These are phyloP conservation scores for Gisinianus flammeolus DNA, from an alignment of 2,888 invertebrate species.

Conservation along the genomic window DNA sequence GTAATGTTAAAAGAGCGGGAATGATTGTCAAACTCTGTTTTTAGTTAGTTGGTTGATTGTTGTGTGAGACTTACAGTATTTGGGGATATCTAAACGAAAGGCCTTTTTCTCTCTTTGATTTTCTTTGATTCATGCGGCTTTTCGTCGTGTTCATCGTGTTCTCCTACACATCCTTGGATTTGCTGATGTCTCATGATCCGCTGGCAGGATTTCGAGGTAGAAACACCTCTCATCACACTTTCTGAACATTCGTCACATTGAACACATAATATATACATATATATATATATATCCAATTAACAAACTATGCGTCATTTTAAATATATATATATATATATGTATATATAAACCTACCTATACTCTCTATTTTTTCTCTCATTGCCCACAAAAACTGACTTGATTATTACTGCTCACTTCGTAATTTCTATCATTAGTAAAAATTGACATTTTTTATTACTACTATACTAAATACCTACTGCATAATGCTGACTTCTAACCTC, in stretches of 20 bases:
- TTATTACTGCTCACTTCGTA: not conserved
- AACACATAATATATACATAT: constrained; percentile 7
- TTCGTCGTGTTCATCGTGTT: constrained; percentile 51
- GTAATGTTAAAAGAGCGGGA: not conserved
- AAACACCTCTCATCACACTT: constrained; percentile 51
- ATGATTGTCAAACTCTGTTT: too few species aligned
- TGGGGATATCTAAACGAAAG: constrained; percentile 35
- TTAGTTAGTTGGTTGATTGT: constrained; percentile 15
- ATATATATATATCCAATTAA: not conserved
- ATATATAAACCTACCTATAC: not conserved
- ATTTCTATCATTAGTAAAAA: too few species aligned
- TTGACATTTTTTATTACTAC: too few species aligned
- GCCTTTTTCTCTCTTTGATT: constrained; percentile 32
- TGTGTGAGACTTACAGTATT: constrained; percentile 27
- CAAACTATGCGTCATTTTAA: not conserved
- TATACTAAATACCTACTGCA: too few species aligned
- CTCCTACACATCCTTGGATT: constrained; percentile 48
- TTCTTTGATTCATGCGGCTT: constrained; percentile 50
- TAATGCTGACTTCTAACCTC: too few species aligned
- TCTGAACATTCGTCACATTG: constrained; percentile 28
- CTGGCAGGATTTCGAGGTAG: constrained; percentile 59
- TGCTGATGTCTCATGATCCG: constrained; percentile 48
- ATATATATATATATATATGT: not conserved
- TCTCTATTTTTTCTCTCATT: not conserved
- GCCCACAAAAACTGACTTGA: not conserved